Evolutionary conservation across 2,113 vertebrate species (phyloP).

Genomic region (Prochilodus magdalenae): DNA sequence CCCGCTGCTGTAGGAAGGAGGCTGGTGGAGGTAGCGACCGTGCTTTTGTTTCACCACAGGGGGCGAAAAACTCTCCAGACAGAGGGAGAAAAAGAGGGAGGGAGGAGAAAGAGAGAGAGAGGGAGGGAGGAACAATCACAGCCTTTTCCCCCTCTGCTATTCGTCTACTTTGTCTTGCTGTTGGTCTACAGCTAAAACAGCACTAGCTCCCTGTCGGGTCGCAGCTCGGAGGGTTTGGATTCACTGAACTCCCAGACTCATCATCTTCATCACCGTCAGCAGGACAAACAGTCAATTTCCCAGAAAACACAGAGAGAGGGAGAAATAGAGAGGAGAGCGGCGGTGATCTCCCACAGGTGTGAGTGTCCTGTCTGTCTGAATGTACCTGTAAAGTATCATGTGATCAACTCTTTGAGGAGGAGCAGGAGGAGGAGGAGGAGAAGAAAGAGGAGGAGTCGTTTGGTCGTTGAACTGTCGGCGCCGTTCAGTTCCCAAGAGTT

Average conservation of each 20-base stretch:
- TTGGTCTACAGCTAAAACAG: neutral
- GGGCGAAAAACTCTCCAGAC: neutral
- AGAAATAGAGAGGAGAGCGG: no score
- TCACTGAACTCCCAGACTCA: neutral
- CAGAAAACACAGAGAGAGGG: no score
- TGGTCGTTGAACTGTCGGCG: neutral
- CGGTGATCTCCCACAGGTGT: no score
- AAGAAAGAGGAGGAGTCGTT: no score
- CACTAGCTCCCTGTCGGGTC: no score
- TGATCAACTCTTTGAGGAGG: no score
- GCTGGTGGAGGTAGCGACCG: neutral
- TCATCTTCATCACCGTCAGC: neutral
- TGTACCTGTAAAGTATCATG: no score
- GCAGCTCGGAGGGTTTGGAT: neutral
- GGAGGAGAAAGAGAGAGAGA: no score
- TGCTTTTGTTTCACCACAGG: neutral
- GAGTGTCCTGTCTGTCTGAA: no score
- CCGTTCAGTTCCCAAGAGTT: neutral
- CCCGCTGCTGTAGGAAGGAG: neutral
- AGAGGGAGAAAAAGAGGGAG: neutral
- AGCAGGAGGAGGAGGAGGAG: no score
- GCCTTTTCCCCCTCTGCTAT: neutral
- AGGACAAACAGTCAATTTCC: no score
- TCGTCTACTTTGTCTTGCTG: conserved; percentile 1
- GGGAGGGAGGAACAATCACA: neutral